Evolutionary conservation across 1,140 invertebrate genomes (phyloP).

Genomic region (Ceratosolen fusciceps): DNA sequence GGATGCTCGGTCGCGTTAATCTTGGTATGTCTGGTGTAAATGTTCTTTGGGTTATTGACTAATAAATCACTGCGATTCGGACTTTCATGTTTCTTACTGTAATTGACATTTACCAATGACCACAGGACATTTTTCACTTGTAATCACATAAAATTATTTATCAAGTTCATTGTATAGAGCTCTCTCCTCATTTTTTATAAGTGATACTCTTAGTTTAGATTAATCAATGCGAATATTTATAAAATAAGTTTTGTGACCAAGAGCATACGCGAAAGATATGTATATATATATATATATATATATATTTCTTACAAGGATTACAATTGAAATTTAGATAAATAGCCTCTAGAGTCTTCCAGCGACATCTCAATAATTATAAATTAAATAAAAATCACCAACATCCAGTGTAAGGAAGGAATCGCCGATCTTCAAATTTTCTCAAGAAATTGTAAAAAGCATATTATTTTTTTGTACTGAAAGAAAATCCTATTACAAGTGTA

Average conservation of each 20-base stretch:
- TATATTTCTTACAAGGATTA: background rate
- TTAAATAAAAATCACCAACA: conserved; percentile 3
- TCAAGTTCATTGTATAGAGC: background rate
- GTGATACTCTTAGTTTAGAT: background rate
- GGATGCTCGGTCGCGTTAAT: conserved; percentile 84
- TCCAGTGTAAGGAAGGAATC: background rate
- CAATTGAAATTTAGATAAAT: background rate
- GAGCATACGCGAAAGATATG: background rate
- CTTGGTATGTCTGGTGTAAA: conserved; percentile 84
- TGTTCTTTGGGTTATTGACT: conserved; percentile 82
- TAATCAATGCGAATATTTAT: background rate
- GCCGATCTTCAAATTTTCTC: background rate
- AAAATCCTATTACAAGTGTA: background rate
- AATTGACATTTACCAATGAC: conserved; percentile 14
- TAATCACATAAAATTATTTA: background rate
- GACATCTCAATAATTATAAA: conserved; percentile 18
- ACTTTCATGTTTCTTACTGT: conserved; percentile 2
- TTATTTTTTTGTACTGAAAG: background rate
- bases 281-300: conserved; percentile 30
- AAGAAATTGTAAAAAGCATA: background rate
- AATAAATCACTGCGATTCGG: background rate
- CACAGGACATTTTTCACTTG: background rate
- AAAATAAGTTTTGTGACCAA: conserved; percentile 9
- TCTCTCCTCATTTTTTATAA: background rate
- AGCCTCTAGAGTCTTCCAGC: background rate